Conservation (phyloP, 2,113 vertebrate genomes). For the Crocuta crocuta region DNA sequence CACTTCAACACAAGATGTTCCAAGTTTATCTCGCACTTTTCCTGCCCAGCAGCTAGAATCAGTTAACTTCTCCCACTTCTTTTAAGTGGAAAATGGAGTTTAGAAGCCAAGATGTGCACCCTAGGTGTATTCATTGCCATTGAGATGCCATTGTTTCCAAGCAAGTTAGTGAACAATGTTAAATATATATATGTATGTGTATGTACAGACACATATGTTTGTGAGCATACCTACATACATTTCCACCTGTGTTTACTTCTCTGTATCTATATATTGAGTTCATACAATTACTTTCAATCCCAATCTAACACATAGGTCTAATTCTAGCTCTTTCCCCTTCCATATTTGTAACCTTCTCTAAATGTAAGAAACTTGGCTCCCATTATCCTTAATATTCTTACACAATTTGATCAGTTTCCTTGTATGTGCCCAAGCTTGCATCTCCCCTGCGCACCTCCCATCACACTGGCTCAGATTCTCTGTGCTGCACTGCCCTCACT, state of each 20-base stretch:
- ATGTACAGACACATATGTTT: neutral
- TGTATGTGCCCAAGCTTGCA: neutral
- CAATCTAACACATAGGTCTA: neutral
- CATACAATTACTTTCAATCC: neutral
- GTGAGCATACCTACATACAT: neutral
- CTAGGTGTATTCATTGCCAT: neutral
- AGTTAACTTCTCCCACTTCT: neutral
- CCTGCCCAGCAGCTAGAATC: neutral
- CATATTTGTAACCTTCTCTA: neutral
- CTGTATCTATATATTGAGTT: neutral
- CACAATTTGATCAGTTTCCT: neutral
- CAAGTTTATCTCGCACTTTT: neutral
- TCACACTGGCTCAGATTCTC: neutral
- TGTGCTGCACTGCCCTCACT: neutral
- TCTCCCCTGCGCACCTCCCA: neutral
- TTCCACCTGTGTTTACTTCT: neutral
- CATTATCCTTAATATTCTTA: neutral
- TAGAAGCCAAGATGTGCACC: neutral
- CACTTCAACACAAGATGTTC: neutral
- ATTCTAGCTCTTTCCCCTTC: neutral
- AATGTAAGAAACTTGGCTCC: neutral
- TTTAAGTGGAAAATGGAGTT: neutral
- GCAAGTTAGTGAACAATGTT: neutral
- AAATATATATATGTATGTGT: neutral
- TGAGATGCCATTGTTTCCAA: neutral